phyloP scores from a whole-genome alignment of 2,888 invertebrate genomes.

The Tuberolachnus salignus region DNA sequence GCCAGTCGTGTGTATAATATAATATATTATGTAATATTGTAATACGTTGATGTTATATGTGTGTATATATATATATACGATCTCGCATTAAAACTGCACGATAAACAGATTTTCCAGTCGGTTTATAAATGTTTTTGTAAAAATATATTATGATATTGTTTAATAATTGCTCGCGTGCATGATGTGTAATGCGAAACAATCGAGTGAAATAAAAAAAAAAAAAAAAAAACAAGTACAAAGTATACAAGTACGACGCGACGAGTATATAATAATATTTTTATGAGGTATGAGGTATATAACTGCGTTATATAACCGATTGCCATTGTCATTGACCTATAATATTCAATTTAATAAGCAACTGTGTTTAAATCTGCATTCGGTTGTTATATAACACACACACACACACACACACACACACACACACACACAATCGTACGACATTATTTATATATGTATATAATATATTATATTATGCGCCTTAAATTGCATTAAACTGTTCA shows the following conservation, averaged over 20 bases:
- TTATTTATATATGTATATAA: too few relatives aligned
- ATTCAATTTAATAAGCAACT: constrained; percentile 38
- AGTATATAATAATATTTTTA: constrained; percentile 3
- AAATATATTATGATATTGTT: not conserved
- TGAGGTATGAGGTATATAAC: constrained; percentile 2
- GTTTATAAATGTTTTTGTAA: not conserved
- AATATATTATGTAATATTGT: not conserved
- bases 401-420: not conserved
- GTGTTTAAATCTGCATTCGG: constrained; percentile 24
- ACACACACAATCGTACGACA: not conserved
- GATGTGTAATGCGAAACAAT: not conserved
- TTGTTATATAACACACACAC: constrained; percentile 7
- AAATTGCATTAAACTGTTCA: not conserved
- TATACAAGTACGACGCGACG: too few relatives aligned
- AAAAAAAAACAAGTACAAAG: not conserved
- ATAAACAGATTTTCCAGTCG: not conserved
- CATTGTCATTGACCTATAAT: constrained; percentile 43
- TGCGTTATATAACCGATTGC: constrained; percentile 34
- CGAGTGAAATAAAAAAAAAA: not conserved
- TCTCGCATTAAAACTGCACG: not conserved
- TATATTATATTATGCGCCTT: too few relatives aligned
- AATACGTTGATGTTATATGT: not conserved
- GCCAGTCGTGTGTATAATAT: too few relatives aligned
- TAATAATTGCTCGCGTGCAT: not conserved
- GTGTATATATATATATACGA: too few relatives aligned